These are phyloP conservation scores for Porites lutea DNA, from an alignment of 64 coral and sea anemone genomes.

Conservation along the genomic window DNA sequence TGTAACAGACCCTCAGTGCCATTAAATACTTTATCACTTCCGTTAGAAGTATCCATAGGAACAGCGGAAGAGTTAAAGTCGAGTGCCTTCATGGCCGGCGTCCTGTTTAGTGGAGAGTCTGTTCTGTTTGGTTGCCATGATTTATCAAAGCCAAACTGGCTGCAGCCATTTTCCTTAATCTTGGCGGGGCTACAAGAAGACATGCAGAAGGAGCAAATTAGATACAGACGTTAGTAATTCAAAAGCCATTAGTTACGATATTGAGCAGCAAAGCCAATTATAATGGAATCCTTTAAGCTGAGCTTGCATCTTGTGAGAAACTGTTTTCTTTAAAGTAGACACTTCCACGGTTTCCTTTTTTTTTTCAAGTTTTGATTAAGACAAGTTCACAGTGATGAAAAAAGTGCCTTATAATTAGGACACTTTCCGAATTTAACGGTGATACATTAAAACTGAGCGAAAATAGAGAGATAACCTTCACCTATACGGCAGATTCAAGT, in stretches of 20 bases:
- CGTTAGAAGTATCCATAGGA: conserved; percentile 59
- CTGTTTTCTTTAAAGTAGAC: too few species aligned
- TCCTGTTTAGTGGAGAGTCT: not conserved
- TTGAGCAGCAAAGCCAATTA: not conserved
- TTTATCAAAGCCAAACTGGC: conserved; percentile 84
- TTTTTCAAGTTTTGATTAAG: not conserved
- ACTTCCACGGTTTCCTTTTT: not conserved
- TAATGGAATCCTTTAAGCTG: not conserved
- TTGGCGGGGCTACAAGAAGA: conserved; percentile 66
- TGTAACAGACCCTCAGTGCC: conserved; percentile 45
- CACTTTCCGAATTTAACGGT: too few species aligned
- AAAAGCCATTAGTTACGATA: not conserved
- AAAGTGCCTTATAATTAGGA: too few species aligned
- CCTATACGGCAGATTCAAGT: too few species aligned
- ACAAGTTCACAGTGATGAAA: too few species aligned
- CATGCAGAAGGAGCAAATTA: conserved; percentile 20
- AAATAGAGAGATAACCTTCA: too few species aligned
- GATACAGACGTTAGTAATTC: conserved; percentile 28
- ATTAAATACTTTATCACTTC: conserved; percentile 40
- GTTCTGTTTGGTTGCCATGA: conserved; percentile 79
- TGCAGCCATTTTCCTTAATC: conserved; percentile 68
- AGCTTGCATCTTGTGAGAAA: not conserved
- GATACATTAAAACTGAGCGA: too few species aligned
- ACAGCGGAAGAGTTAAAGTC: conserved; percentile 61
- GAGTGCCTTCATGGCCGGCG: conserved; percentile 52